A percentile compares a stretch with the other conserved stretches of the same genome.
phyloP scores from a whole-genome alignment of 2,797 vertebrate genomes.

The Crax fasciolata region DNA sequence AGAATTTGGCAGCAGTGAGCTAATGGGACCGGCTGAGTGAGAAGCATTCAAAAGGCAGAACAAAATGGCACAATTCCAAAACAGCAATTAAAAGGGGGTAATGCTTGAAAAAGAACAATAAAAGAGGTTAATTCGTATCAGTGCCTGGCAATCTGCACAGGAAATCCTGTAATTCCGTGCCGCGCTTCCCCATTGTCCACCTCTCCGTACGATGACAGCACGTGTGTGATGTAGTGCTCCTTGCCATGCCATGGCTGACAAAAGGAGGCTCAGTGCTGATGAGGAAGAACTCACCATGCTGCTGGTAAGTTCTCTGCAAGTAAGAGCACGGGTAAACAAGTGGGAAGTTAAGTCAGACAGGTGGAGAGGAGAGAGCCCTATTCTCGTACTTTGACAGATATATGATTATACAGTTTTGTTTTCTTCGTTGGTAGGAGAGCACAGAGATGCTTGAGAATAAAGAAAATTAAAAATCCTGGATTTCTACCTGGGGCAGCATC shows the following conservation, averaged over 20 bases:
- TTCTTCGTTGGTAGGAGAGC: not conserved
- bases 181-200: not conserved
- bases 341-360: not conserved
- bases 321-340: not conserved
- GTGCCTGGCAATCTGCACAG: conserved; percentile 47
- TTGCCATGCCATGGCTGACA: not conserved
- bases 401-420: accelerated
- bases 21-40: conserved; percentile 57
- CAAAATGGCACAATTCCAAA: conserved; percentile 66
- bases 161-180: conserved; percentile 54
- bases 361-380: not conserved
- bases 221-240: not conserved
- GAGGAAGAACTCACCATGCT: not conserved
- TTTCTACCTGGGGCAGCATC: not conserved
- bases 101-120: conserved; percentile 70
- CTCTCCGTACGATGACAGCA: not conserved
- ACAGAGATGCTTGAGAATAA: not conserved
- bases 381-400: not conserved
- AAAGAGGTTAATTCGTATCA: conserved; percentile 62
- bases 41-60: conserved; percentile 67
- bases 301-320: not conserved
- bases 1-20: conserved; percentile 49
- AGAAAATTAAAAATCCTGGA: not conserved
- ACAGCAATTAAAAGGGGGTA: conserved; percentile 72
- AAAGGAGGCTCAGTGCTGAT: not conserved